These are phyloP conservation scores for Lethenteron reissneri DNA, from an alignment of 2,113 vertebrate genomes.

Conservation along the genomic window DNA sequence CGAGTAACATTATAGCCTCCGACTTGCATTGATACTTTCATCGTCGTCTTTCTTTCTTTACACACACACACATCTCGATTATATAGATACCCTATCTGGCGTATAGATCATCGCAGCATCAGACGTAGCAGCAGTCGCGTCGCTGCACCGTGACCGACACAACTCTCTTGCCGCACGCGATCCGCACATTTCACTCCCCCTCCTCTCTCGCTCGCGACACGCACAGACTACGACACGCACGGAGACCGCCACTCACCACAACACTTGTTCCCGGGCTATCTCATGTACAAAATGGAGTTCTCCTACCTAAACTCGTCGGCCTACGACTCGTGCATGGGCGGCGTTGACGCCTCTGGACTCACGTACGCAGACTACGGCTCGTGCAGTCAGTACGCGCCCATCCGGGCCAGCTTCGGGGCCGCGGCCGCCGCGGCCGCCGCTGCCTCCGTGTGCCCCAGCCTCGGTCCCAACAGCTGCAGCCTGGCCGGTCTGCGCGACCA, in stretches of 20 bases:
- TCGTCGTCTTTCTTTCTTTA: too few species aligned
- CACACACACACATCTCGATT: too few species aligned
- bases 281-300: slow-evolving; percentile 58
- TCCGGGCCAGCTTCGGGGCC: slow-evolving; percentile 97
- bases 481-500: slow-evolving; percentile 93
- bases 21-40: too few species aligned
- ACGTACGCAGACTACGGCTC: slow-evolving; percentile 99
- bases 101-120: too few species aligned
- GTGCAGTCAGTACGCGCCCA: slow-evolving; percentile 99
- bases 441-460: slow-evolving; percentile 88
- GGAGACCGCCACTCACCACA: background rate
- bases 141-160: too few species aligned
- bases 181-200: background rate
- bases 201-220: background rate
- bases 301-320: slow-evolving; percentile 99
- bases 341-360: slow-evolving; percentile 98
- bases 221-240: background rate
- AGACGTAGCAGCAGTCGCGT: too few species aligned
- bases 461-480: slow-evolving; percentile 96
- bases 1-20: too few species aligned
- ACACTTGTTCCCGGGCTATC: background rate
- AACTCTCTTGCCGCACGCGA: too few species aligned
- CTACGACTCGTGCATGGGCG: slow-evolving; percentile 99
- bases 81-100: too few species aligned
- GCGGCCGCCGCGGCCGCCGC: slow-evolving; percentile 37